phyloP scores from a whole-genome alignment of 2,888 invertebrate species.

The Hoplodrina blanda region DNA sequence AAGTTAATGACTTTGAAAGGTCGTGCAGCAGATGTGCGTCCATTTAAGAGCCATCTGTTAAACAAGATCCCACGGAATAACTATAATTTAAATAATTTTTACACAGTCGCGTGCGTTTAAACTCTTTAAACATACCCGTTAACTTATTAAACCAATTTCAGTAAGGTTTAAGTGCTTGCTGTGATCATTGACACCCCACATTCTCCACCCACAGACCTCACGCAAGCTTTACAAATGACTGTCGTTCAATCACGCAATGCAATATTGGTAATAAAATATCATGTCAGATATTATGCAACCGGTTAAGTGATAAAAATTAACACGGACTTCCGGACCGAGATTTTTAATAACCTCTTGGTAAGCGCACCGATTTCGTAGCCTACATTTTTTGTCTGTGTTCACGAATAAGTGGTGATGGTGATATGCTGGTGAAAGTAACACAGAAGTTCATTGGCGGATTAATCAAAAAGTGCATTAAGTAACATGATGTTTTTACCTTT shows the following conservation, averaged over 20 bases:
- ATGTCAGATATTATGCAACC: constrained; percentile 15
- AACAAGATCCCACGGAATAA: constrained; percentile 11
- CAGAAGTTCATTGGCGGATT: background rate
- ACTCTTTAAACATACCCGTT: constrained; percentile 38
- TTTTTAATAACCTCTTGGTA: background rate
- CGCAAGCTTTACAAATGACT: constrained; percentile 31
- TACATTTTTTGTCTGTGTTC: background rate
- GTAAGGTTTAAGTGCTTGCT: constrained; percentile 47
- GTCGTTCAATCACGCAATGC: constrained; percentile 10
- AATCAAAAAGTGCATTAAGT: background rate
- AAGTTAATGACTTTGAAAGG: background rate
- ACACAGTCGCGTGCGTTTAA: constrained; percentile 57
- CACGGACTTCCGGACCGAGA: constrained; percentile 13
- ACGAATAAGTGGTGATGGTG: no score
- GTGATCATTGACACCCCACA: constrained; percentile 45
- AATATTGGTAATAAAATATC: constrained; percentile 1
- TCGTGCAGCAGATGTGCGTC: background rate
- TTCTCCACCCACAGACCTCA: constrained; percentile 36
- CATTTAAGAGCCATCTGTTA: background rate
- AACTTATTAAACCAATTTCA: constrained; percentile 59
- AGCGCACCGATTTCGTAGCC: background rate
- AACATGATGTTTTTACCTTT: background rate
- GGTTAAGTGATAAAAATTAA: constrained; percentile 12
- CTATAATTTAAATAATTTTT: constrained; percentile 43
- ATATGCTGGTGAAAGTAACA: background rate